Evolutionary conservation across 2,888 invertebrate genomes (phyloP).

Genomic region (Apodemia zela): DNA sequence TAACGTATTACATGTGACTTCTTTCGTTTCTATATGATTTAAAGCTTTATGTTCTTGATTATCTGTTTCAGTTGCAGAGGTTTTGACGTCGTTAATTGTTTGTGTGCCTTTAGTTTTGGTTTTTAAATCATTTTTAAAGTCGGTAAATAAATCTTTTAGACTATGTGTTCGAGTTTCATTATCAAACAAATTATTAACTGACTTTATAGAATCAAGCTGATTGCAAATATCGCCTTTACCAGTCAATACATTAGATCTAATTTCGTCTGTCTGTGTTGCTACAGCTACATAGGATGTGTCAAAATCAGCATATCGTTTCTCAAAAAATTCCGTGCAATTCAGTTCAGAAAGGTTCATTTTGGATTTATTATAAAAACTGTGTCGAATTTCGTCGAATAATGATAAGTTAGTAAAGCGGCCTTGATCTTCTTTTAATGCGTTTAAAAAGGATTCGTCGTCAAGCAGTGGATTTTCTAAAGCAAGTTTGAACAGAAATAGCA

Average conservation of each 20-base stretch:
- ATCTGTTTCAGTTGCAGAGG: not conserved
- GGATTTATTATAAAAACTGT: conserved; percentile 59
- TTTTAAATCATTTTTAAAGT: not conserved
- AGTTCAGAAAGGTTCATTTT: conserved; percentile 40
- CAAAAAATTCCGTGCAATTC: conserved; percentile 36
- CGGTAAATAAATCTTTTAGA: not conserved
- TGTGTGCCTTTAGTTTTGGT: not conserved
- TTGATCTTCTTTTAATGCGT: conserved; percentile 56
- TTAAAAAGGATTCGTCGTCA: conserved; percentile 64
- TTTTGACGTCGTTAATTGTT: not conserved
- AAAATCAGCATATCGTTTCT: conserved; percentile 33
- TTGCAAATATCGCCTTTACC: conserved; percentile 8
- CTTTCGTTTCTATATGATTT: conserved; percentile 18
- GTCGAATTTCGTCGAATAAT: conserved; percentile 65
- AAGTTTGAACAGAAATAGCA: conserved; percentile 32
- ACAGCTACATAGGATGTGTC: conserved; percentile 37
- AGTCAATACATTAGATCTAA: not conserved
- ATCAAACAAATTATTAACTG: not conserved
- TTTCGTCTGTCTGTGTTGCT: conserved; percentile 45
- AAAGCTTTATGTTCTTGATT: not conserved
- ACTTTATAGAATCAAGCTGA: not conserved
- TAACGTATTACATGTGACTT: conserved; percentile 27
- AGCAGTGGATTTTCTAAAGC: conserved; percentile 57
- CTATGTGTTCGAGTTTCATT: not conserved
- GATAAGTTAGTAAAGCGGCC: conserved; percentile 64